Evolutionary conservation across 2,888 invertebrate genomes (phyloP).

Genomic region (Mythimna impura): DNA sequence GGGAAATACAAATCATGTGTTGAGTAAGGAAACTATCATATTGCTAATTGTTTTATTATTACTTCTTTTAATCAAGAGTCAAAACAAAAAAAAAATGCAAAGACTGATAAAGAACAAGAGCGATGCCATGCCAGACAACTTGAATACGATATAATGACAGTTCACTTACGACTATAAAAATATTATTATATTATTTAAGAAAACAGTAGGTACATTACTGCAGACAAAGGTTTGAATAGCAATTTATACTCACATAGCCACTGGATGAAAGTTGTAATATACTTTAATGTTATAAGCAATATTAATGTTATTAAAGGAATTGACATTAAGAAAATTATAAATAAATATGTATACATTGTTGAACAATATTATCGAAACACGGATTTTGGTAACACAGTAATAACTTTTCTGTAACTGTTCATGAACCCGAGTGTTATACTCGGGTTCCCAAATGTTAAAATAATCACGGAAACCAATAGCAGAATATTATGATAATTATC

Average conservation of each 20-base stretch:
- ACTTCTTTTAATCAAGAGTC: background rate
- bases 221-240: background rate
- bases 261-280: background rate
- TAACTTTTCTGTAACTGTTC: background rate
- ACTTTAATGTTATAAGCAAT: background rate
- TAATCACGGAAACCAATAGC: slow-evolving; percentile 1
- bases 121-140: background rate
- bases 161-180: background rate
- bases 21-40: background rate
- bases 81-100: slow-evolving; percentile 3
- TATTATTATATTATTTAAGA: background rate
- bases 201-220: background rate
- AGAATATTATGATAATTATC: background rate
- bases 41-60: background rate
- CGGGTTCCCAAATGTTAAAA: background rate
- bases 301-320: background rate
- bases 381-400: background rate
- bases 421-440: too few species aligned
- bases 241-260: slow-evolving; percentile 1
- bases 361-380: background rate
- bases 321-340: background rate
- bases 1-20: slow-evolving; percentile 27
- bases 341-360: background rate
- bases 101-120: background rate
- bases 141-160: background rate